phyloP scores from a whole-genome alignment of 2,888 invertebrate species.

The Heliconius erato region DNA sequence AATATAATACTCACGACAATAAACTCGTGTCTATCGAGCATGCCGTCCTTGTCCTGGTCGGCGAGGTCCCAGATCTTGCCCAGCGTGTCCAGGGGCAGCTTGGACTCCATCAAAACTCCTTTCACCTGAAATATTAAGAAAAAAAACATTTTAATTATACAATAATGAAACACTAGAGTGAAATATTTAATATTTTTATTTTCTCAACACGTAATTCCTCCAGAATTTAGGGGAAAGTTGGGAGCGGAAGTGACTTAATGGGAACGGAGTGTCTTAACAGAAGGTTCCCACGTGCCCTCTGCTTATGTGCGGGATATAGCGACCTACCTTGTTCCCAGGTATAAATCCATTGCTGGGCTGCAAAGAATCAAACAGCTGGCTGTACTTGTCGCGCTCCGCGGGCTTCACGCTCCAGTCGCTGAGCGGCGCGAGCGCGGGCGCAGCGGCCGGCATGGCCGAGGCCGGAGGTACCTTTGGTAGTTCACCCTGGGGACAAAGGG shows the following conservation, averaged over 20 bases:
- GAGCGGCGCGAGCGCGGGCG: constrained; percentile 81
- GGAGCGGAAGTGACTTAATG: too few species aligned
- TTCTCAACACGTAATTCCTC: too few species aligned
- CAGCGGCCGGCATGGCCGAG: constrained; percentile 83
- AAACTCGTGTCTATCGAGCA: constrained; percentile 98
- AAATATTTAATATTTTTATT: too few species aligned
- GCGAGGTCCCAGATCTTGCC: constrained; percentile 99
- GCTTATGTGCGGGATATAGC: too few species aligned
- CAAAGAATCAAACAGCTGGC: constrained; percentile 96
- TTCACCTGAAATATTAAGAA: constrained; percentile 87
- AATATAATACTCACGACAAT: constrained; percentile 89
- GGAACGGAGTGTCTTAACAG: too few species aligned
- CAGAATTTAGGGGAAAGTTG: too few species aligned
- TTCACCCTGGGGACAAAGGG: constrained; percentile 88
- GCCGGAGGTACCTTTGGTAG: constrained; percentile 87
- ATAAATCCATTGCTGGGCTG: constrained; percentile 95
- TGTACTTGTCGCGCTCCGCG: constrained; percentile 95
- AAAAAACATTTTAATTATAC: too few species aligned
- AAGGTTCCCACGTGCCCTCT: too few species aligned
- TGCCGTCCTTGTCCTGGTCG: constrained; percentile 99
- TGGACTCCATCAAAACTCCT: constrained; percentile 97
- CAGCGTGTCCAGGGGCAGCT: constrained; percentile 94
- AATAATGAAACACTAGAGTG: too few species aligned
- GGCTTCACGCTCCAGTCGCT: constrained; percentile 95
- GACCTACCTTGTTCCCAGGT: constrained; percentile 94